Evolutionary conservation across 2,888 invertebrate species (phyloP).

Genomic region (Nomada goodeniana): DNA sequence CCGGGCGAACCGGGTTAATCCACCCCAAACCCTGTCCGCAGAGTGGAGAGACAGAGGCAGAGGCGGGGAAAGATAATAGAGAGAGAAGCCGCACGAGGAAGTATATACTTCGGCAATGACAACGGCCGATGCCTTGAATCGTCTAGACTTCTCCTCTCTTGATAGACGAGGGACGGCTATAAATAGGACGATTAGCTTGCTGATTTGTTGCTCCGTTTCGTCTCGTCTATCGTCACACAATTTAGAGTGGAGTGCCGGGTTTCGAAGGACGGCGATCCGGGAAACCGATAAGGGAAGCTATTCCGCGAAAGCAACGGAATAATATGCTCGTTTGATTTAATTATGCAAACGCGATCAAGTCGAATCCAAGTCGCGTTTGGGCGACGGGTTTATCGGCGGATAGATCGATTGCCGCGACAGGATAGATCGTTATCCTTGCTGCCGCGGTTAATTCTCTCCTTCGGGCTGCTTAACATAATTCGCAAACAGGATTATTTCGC

Average conservation of each 20-base stretch:
- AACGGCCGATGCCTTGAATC: constrained; percentile 33
- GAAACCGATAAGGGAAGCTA: constrained; percentile 36
- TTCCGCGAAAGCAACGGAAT: constrained; percentile 43
- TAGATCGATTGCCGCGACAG: constrained; percentile 36
- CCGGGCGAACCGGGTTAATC: constrained; percentile 73
- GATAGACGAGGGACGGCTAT: constrained; percentile 22
- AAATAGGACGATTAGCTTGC: constrained; percentile 62
- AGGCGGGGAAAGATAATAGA: not conserved
- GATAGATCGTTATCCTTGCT: constrained; percentile 37
- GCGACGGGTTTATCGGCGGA: constrained; percentile 35
- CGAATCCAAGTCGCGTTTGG: constrained; percentile 25
- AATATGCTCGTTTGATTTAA: constrained; percentile 47
- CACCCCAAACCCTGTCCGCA: constrained; percentile 71
- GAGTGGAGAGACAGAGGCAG: constrained; percentile 46
- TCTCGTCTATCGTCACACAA: constrained; percentile 39
- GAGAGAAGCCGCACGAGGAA: constrained; percentile 61
- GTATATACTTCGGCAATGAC: constrained; percentile 32
- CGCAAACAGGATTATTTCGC: constrained; percentile 23
- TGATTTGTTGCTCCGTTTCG: constrained; percentile 47
- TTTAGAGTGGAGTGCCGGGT: constrained; percentile 22
- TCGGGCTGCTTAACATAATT: constrained; percentile 39
- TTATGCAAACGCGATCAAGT: constrained; percentile 49
- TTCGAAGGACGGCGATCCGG: constrained; percentile 32
- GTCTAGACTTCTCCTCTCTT: constrained; percentile 46
- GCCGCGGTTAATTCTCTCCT: constrained; percentile 38